A percentile compares a stretch with the other conserved stretches of the same genome.
Conservation (phyloP, 2,888 invertebrate species). For the Melanargia galathea region DNA sequence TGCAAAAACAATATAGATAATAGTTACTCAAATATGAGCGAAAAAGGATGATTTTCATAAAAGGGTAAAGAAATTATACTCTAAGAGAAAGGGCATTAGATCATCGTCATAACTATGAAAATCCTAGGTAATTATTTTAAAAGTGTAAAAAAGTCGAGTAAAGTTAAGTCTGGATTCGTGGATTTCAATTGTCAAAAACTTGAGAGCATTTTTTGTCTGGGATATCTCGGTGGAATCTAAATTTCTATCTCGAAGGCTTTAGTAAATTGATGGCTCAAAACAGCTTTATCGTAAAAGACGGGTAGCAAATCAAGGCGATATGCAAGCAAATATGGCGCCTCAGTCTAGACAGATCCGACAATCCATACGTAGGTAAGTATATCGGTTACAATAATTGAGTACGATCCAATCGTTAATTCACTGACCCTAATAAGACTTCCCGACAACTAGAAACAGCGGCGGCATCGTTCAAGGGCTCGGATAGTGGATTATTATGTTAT, state of each 20-base stretch:
- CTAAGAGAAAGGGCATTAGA: no score
- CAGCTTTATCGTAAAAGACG: no score
- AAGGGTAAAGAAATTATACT: no score
- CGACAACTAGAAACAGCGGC: slow-evolving; percentile 37
- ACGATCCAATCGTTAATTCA: slow-evolving; percentile 39
- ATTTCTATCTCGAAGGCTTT: not conserved
- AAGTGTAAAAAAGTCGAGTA: no score
- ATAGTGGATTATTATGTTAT: not conserved
- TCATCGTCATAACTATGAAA: no score
- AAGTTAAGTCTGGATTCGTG: no score
- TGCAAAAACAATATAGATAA: no score
- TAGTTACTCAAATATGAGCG: no score
- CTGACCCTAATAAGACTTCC: slow-evolving; percentile 55
- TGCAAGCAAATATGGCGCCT: no score
- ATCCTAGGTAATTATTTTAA: no score
- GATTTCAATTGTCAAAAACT: no score
- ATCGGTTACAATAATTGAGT: slow-evolving; percentile 31
- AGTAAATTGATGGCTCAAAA: not conserved
- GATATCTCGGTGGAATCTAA: not conserved
- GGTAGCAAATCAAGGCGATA: not conserved
- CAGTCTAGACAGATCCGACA: slow-evolving; percentile 26
- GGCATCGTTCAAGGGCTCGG: slow-evolving; percentile 40
- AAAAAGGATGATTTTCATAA: no score
- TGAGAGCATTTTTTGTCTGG: not conserved
- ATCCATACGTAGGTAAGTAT: slow-evolving; percentile 10